Evolutionary conservation across 2,888 invertebrate genomes (phyloP), one percentile per base, ranked within the genome.

Genomic region (Cremastobaeus sp.): DNA sequence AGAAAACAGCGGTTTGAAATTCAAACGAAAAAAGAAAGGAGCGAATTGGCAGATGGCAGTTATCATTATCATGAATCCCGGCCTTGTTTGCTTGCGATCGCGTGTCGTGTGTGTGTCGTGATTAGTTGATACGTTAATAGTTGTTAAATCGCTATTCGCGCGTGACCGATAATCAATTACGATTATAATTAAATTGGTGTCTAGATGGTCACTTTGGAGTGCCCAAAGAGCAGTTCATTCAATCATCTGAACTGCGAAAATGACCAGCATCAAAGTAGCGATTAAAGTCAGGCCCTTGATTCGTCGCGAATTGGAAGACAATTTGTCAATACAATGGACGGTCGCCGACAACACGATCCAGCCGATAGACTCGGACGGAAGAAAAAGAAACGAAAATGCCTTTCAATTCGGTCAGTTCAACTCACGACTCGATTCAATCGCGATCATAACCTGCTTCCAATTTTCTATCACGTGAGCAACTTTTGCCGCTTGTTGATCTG

Each of bases 231-330:
- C n/a, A n/a, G n/a, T n/a, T n/a, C n/a, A n/a, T n/a, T n/a, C n/a
- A n/a, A n/a, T n/a, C n/a, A n/a, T n/a, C n/a, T n/a, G n/a, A 14
- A 5, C 18, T 3, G 37, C 32, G 20, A 79, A 76, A 34, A 91
- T 91, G 91, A 90, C 90, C 82, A 92, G 91, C 83, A 93, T 94
- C 50, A 92, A 93, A 89, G 94, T 94, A 55, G 93, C 92, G 66
- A 92, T 94, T 70, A 93, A 93, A 89, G 90, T 93, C 74, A 90
- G 94, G 41, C 93, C 93, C 15, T 84, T 93, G 6, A 91, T 92
- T 79, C 86, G 89, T 79, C 90, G 92, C 45, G 94, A 94, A 87
- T 88, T 90, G 45, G 90, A 91, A 34, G 90, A 90, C 3, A 90
- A 90, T 79, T 87, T 89, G 50, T 83, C 87, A 4, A 88, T 89